Percentiles rank a stretch among this genome's conserved stretches.
These are phyloP conservation scores for Drosophila kepulauana DNA, from an alignment of 1,140 invertebrate species.

Conservation along the genomic window DNA sequence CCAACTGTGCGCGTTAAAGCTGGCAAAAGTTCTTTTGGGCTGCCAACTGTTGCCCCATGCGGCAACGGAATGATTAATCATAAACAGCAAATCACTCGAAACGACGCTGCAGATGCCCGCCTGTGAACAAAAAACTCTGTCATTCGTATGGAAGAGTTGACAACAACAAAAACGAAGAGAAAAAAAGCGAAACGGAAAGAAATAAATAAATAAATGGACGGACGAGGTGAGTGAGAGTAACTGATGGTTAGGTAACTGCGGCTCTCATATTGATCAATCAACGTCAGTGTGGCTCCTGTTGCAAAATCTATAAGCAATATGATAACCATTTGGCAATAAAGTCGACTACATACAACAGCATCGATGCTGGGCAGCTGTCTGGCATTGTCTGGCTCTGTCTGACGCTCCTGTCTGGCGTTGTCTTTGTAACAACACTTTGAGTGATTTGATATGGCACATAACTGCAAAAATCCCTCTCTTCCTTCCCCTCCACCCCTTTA, in stretches of 20 bases:
- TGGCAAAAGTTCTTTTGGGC: conserved; percentile 49
- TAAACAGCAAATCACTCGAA: conserved; percentile 51
- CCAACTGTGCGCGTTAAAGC: conserved; percentile 52
- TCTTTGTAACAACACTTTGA: conserved; percentile 74
- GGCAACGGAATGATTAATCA: conserved; percentile 70
- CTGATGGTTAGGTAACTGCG: conserved; percentile 62
- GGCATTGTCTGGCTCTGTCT: conserved; percentile 31
- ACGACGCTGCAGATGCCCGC: conserved; percentile 42
- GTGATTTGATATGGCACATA: conserved; percentile 76
- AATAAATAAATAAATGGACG: neutral
- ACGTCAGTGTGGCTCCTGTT: conserved; percentile 62
- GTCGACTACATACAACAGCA: conserved; percentile 52
- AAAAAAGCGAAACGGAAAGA: neutral
- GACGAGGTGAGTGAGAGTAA: conserved; percentile 31
- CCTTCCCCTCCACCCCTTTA: neutral
- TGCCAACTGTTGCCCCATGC: conserved; percentile 54
- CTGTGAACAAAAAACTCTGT: conserved; percentile 38
- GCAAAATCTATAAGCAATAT: conserved; percentile 81
- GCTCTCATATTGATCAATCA: conserved; percentile 78
- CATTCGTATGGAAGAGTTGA: conserved; percentile 65
- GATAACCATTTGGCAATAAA: conserved; percentile 82
- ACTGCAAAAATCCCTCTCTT: conserved; percentile 25
- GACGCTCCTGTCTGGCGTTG: conserved; percentile 49
- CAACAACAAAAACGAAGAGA: conserved; percentile 46
- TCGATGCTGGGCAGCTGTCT: conserved; percentile 14